A percentile compares a stretch with the other conserved stretches of the same genome.
These are phyloP conservation scores for Sphinx pinastri DNA, from an alignment of 2,888 invertebrate genomes.

Conservation along the genomic window DNA sequence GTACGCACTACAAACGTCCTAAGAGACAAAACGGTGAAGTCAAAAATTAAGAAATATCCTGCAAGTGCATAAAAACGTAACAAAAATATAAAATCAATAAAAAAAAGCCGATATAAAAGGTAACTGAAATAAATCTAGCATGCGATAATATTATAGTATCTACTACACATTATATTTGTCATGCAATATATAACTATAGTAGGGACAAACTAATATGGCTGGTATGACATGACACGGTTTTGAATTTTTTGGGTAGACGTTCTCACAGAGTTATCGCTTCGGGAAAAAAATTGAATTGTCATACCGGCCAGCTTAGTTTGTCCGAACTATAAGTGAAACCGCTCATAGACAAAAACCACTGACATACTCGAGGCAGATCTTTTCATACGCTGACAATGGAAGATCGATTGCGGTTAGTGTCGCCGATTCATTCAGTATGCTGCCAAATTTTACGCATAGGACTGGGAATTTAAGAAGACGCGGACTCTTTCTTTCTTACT, in stretches of 20 bases:
- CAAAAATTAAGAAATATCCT: constrained; percentile 28
- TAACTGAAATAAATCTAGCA: constrained; percentile 25
- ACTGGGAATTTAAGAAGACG: no score
- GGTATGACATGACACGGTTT: no score
- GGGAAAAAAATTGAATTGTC: no score
- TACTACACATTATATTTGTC: not conserved
- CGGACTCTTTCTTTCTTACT: no score
- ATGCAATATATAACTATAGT: constrained; percentile 25
- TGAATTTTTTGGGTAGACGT: no score
- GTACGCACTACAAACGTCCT: not conserved
- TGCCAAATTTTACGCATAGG: no score
- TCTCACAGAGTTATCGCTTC: no score
- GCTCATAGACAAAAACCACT: not conserved
- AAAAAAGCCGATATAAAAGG: constrained; percentile 12
- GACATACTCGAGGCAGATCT: not conserved
- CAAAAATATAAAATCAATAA: constrained; percentile 28
- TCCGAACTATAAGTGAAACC: constrained; percentile 12
- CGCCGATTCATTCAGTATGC: no score
- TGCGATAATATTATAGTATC: constrained; percentile 4
- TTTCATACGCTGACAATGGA: no score
- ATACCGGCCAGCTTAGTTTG: no score
- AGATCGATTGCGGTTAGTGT: no score
- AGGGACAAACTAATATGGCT: no score
- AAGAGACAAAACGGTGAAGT: constrained; percentile 10
- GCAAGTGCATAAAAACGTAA: constrained; percentile 32